Evolutionary conservation across 2,113 vertebrate genomes (phyloP), one percentile per base, ranked within the genome.

Genomic region (Rhabdornis inornatus): DNA sequence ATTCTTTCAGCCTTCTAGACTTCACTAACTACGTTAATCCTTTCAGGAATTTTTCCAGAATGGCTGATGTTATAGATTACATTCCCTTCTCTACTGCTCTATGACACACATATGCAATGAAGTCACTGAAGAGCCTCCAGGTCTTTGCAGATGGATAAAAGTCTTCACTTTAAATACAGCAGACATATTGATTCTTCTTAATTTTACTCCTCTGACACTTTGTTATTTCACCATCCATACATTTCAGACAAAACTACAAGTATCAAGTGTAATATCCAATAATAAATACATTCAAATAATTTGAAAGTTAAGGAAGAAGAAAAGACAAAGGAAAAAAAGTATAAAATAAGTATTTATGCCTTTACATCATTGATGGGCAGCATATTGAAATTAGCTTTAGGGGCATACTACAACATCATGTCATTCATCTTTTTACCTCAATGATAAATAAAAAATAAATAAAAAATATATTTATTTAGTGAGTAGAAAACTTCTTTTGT

Each of bases 241-340:
- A 31, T 69, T 49, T 30, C 59, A 50, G 40, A 53, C 28, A 74
- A 65, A 92, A 83, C 70, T 50, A 14, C 25, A 92, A 61, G 27
- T 94, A 77, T 92, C 82, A 92, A 75, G 61, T 56, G 7, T 83
- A 85, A 96, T 85, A 72, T 37, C 13, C 40, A 95, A 56, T 33
- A 90, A 50, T 18, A 75, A 39, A 83, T n/a, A 64, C 15, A 27
- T 39, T 84, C 42, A 47, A 76, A 63, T 8, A 64, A 72, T 89
- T 74, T 83, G 74, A 94, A 91, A 95, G 24, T 79, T 92, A 90
- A 96, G 83, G 47, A 83, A 70, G 23, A 82, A 86, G 68, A 91
- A 75, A 89, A 78, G 10, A 11, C 7, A 70, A 81, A 60, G 40
- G 3, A 15, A n/a, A 52, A 52, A 91, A 65, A 39, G 28, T 27